These are phyloP conservation scores for Pempheris klunzingeri DNA, from an alignment of 2,797 vertebrate species.

Conservation along the genomic window DNA sequence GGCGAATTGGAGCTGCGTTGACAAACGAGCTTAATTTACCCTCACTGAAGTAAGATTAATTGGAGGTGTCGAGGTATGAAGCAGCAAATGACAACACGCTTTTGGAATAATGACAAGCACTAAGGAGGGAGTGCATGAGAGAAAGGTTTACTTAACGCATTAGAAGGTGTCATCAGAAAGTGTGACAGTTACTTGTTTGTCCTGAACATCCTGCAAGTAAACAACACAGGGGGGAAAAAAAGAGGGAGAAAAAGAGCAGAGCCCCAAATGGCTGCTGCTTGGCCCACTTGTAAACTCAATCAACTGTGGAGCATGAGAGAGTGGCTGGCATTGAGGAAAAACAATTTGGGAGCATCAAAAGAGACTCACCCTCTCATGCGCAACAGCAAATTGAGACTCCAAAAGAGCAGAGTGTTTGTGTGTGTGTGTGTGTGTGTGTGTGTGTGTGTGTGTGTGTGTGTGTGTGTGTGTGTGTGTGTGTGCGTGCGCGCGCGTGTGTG, in stretches of 20 bases:
- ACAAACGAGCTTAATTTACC: constrained; percentile 84
- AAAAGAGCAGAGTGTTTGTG: constrained; percentile 60
- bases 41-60: constrained; percentile 83
- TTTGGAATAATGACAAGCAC: constrained; percentile 81
- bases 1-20: constrained; percentile 69
- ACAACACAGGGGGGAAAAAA: constrained; percentile 17
- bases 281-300: constrained; percentile 79
- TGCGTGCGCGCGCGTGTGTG: constrained; percentile 4
- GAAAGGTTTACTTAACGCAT: constrained; percentile 63
- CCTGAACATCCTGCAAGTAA: constrained; percentile 53
- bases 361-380: constrained; percentile 46
- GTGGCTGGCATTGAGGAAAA: constrained; percentile 66
- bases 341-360: constrained; percentile 74
- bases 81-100: constrained; percentile 81
- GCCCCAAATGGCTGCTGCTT: constrained; percentile 59
- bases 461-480: constrained; percentile 4
- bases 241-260: constrained; percentile 1
- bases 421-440: constrained; percentile 24
- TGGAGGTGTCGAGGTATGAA: constrained; percentile 84
- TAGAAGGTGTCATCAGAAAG: constrained; percentile 60
- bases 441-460: constrained; percentile 21
- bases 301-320: constrained; percentile 69
- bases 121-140: constrained; percentile 44
- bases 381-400: constrained; percentile 69
- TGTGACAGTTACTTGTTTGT: constrained; percentile 58